These are phyloP conservation scores for Andinoacara biseriatus DNA, from an alignment of 2,113 vertebrate genomes.

Conservation along the genomic window DNA sequence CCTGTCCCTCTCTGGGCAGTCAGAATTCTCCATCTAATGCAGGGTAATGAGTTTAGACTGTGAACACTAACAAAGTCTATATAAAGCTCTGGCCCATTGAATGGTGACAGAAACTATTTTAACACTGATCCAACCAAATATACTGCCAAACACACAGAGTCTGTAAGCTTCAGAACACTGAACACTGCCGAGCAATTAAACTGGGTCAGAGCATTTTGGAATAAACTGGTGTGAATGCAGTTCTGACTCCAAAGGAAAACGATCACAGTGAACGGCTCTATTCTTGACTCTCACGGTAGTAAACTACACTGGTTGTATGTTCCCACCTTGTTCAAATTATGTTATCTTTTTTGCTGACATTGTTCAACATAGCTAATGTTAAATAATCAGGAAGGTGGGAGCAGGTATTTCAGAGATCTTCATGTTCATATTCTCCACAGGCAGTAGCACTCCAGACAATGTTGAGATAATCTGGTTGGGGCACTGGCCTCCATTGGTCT, in stretches of 20 bases:
- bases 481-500: background rate
- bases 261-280: background rate
- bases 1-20: conserved; percentile 37
- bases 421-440: background rate
- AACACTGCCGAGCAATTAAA: conserved; percentile 1
- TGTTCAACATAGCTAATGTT: background rate
- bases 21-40: conserved; percentile 34
- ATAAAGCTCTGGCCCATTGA: conserved; percentile 55
- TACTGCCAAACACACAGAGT: conserved; percentile 31
- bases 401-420: background rate
- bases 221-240: background rate
- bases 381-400: background rate
- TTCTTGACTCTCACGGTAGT: background rate
- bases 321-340: background rate
- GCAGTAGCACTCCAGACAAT: background rate
- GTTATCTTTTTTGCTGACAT: background rate
- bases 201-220: conserved; percentile 13
- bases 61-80: conserved; percentile 66
- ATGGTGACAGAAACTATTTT: conserved; percentile 45
- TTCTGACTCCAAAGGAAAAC: background rate
- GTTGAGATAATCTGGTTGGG: background rate
- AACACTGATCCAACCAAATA: conserved; percentile 19
- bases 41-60: conserved; percentile 68
- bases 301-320: background rate
- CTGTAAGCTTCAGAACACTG: background rate